Evolutionary conservation across 2,888 invertebrate species (phyloP).

Genomic region (Brenthis daphne): DNA sequence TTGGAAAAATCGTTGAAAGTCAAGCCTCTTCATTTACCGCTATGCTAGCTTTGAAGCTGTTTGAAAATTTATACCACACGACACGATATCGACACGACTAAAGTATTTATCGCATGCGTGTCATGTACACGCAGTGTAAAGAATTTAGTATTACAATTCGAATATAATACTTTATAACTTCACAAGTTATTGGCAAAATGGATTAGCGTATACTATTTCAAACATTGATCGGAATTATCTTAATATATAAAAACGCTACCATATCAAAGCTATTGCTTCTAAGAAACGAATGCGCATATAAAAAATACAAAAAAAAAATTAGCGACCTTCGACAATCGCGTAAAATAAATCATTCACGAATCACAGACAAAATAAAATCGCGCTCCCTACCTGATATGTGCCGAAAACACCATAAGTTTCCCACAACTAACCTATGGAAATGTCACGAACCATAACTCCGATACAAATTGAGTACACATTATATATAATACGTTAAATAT

Average conservation of each 20-base stretch:
- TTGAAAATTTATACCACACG: conserved; percentile 1
- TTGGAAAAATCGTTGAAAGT: conserved; percentile 3
- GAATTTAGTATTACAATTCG: conserved; percentile 2
- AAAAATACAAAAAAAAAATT: conserved; percentile 46
- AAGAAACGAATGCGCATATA: conserved; percentile 42
- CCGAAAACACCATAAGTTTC: conserved; percentile 45
- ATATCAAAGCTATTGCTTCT: conserved; percentile 43
- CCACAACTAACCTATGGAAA: conserved; percentile 65
- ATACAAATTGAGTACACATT: conserved; percentile 67
- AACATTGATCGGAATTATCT: conserved; percentile 26
- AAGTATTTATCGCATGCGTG: neutral
- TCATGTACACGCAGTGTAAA: neutral
- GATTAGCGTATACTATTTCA: conserved; percentile 26
- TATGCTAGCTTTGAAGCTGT: neutral
- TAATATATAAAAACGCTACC: conserved; percentile 34
- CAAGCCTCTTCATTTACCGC: conserved; percentile 9
- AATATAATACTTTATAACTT: conserved; percentile 13
- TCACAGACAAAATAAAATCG: conserved; percentile 70
- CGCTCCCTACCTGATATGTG: conserved; percentile 70
- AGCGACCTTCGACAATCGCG: conserved; percentile 39
- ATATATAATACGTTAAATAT: conserved; percentile 58
- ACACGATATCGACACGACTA: conserved; percentile 7
- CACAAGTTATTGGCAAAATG: conserved; percentile 19
- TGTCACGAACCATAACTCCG: conserved; percentile 77
- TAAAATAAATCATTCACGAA: conserved; percentile 64